Evolutionary conservation across 2,113 vertebrate genomes (phyloP), one percentile per base, ranked within the genome.

Genomic region (Thamnaconus septentrionalis): DNA sequence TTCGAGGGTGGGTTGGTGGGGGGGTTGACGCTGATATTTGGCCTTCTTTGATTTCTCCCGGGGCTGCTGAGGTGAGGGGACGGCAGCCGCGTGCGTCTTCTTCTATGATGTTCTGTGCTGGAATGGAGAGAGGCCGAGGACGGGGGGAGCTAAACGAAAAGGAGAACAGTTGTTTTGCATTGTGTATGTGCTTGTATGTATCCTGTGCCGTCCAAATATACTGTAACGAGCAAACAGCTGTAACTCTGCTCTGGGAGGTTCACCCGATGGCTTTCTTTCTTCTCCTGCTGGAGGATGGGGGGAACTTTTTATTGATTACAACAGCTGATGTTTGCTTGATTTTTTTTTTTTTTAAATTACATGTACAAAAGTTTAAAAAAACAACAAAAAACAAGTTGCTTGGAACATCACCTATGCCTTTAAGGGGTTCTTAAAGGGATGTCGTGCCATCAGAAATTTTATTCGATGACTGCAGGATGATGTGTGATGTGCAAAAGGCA

Each of bases 361-460:
- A n/a, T 85, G 52, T 84, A 82, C 64, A 74, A 70, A 66, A 79
- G 71, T 76, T 18, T 50, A 58, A 63, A 72, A 59, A 31, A 52
- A 53, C 5, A 49, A 49, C 47, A 53, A 44, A 80, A 76, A 87
- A 84, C 72, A 74, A 75, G 61, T 81, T 78, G 74, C 73, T 86
- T 60, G 65, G 73, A 84, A 79, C 69, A 56, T 89, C 88, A 90
- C 88, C 87, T 64, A 90, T 86, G 91, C 88, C 90, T 91, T 91
- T 86, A 90, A 85, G 84, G 81, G 68, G 80, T 82, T 82, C 87
- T 88, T 89, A 90, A 91, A 88, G 83, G 89, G 81, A 90, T 70
- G 76, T 71, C 52, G 69, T 81, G 82, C 66, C 76, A 78, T 84
- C 73, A 69, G 69, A 66, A 12, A 65, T 79, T 84, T 51, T 77